A percentile compares a stretch with the other conserved stretches of the same genome.
These are phyloP conservation scores for Enteromius trimaculatus DNA, from an alignment of 2,797 vertebrate species.

Conservation along the genomic window DNA sequence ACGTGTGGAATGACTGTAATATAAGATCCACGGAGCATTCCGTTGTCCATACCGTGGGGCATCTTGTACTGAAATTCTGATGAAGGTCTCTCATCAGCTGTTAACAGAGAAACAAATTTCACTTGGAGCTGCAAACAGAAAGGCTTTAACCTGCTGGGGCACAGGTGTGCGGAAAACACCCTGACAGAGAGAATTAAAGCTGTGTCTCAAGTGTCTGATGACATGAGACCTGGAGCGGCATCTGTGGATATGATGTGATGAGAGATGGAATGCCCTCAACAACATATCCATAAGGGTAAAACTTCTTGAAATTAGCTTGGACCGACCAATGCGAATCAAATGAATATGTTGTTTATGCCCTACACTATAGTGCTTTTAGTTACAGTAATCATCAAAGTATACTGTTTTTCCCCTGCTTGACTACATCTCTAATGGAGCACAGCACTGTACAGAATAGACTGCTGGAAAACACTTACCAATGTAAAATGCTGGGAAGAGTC, in stretches of 20 bases:
- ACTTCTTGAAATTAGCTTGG: background rate
- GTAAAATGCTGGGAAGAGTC: background rate
- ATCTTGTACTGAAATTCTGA: slow-evolving; percentile 59
- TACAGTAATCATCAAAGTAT: background rate
- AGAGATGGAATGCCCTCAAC: background rate
- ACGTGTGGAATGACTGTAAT: background rate
- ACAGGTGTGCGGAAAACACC: slow-evolving; percentile 70
- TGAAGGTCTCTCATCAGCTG: slow-evolving; percentile 73
- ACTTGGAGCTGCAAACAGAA: slow-evolving; percentile 57
- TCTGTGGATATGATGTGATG: slow-evolving; percentile 23
- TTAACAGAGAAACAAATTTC: slow-evolving; percentile 67
- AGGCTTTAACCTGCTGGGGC: slow-evolving; percentile 27
- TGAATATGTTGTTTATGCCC: background rate
- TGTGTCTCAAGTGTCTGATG: slow-evolving; percentile 45
- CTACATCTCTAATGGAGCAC: background rate
- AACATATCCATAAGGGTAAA: background rate
- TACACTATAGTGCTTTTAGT: background rate
- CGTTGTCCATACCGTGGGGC: background rate
- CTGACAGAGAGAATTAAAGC: slow-evolving; percentile 47
- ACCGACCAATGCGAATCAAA: background rate
- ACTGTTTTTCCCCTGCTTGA: background rate
- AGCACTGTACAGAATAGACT: background rate
- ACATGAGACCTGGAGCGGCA: slow-evolving; percentile 1
- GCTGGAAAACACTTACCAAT: slow-evolving; percentile 33
- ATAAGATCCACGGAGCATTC: slow-evolving; percentile 1